phyloP scores from a whole-genome alignment of 1,140 invertebrate genomes.

The Bombus terrestris region DNA sequence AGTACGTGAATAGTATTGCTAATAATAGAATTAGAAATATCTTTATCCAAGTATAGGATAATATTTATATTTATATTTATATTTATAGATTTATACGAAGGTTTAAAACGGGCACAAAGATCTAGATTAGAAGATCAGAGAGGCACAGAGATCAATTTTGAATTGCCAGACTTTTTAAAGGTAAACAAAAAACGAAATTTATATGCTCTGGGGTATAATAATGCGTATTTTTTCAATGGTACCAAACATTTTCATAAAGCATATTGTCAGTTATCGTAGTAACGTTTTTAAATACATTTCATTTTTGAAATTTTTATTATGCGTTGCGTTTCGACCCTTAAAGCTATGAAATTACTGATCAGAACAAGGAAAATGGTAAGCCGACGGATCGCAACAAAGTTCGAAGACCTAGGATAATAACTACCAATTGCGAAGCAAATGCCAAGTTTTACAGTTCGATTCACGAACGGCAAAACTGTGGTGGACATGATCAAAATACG shows the following conservation, averaged over 20 bases:
- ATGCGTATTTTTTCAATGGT: not conserved
- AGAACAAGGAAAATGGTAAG: constrained; percentile 82
- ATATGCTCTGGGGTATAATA: not conserved
- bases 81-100: constrained; percentile 87
- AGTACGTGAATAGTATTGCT: not conserved
- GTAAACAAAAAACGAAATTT: constrained; percentile 70
- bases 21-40: not conserved
- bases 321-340: constrained; percentile 55
- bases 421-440: constrained; percentile 72
- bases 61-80: not conserved
- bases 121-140: constrained; percentile 91
- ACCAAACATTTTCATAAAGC: not conserved
- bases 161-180: constrained; percentile 91
- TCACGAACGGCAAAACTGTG: constrained; percentile 68
- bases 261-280: not conserved
- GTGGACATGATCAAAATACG: constrained; percentile 38
- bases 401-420: constrained; percentile 70
- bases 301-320: constrained; percentile 46
- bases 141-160: constrained; percentile 91
- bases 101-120: constrained; percentile 89
- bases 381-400: constrained; percentile 74
- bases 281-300: constrained; percentile 25
- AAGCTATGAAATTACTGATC: constrained; percentile 66
- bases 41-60: not conserved
- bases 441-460: constrained; percentile 78